Base-by-base conservation (phyloP, 1,140 invertebrate species). In the Sarcophaga peregrina region DNA sequence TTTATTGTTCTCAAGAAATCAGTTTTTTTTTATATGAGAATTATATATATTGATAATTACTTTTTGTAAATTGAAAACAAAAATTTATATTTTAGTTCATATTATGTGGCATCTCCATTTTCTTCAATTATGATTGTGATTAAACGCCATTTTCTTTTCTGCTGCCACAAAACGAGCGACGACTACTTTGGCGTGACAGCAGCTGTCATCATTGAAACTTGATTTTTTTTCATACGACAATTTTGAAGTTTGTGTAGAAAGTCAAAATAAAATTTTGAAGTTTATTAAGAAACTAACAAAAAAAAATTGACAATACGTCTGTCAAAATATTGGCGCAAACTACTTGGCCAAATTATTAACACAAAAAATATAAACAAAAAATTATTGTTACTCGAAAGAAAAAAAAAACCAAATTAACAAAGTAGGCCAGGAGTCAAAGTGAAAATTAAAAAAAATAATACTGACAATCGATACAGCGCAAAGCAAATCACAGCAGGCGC, bases 291-390 rank as follows among this genome's bases (percentile, higher is more conserved):
- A 68, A 68, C 62, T 68, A 68, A 68, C 62, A 68, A 68, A 68
- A 68, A 50, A 62, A 68, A 68, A 68, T 68, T 68, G 62, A 68
- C 62, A 68, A 68, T 68, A 68, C 48, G 75, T 78, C 75, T 78
- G 75, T 78, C 75, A 78, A 78, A 78, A 17, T 78, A 48, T 78
- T 78, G 75, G 75, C 75, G 75, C 75, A 78, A 78, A 78, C 47
- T 78, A 78, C 46, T 48, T 48, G 17, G 17, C 47, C 47, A 78
- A 78, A 78, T 52, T 68, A 68, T 68, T 68, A 68, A 68, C n/a
- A 25, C 62, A 68, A 78, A 50, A 75, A 25, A 25, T 78, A 78
- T 78, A 78, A 78, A 78, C 75, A 78, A 78, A 78, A 68, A 68
- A 68, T 68, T 68, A 8, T 58, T 68, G 20, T n/a, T 25, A n/a